Evolutionary conservation across 2,797 vertebrate species (phyloP), one percentile per base, ranked within the genome.

Genomic region (Acrossocheilus fasciatus): DNA sequence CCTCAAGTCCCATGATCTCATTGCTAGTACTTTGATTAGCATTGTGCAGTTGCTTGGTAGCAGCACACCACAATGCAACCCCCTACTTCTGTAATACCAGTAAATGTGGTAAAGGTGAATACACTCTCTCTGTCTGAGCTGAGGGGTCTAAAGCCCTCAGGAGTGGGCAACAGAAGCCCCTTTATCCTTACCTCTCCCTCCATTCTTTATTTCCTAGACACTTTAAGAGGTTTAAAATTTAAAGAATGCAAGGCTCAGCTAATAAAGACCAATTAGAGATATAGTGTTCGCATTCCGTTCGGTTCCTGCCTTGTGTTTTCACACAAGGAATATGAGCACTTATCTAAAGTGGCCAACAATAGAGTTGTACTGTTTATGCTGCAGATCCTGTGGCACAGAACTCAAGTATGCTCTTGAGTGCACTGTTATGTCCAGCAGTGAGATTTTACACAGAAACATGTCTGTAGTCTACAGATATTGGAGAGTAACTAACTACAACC

Each of bases 1-100:
- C 34, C 39, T 45, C 47, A 43, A 23, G 74, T 81, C 57, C 57
- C 69, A 68, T 70, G 41, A 12, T 66, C 36, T 85, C 45, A 77
- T 80, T 86, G 85, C 88, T 75, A 81, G 76, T 62, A 36, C 41
- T 76, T 83, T 85, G 52, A 78, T 87, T 81, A 84, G 45, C 76
- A 73, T 45, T 86, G 77, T 20, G 12, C 68, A 70, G 88, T 92
- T 90, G 89, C 91, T 79, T 88, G 84, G 88, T 72, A 90, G 90
- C 89, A 78, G 39, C 17, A 9, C 69, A 66, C 68, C 77, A 89
- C 69, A 86, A 88, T 83, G 47, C 70, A 76, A 82, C 50, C 83
- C 78, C 77, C 83, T 57, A 76, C 78, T 80, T 54, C 74, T 82
- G 34, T 39, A 79, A 68, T 85, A 68, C 66, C 77, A 86, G 76